Evolutionary conservation across 2,888 invertebrate genomes (phyloP), one percentile per base, ranked within the genome.

Genomic region (Parelbella ahira): DNA sequence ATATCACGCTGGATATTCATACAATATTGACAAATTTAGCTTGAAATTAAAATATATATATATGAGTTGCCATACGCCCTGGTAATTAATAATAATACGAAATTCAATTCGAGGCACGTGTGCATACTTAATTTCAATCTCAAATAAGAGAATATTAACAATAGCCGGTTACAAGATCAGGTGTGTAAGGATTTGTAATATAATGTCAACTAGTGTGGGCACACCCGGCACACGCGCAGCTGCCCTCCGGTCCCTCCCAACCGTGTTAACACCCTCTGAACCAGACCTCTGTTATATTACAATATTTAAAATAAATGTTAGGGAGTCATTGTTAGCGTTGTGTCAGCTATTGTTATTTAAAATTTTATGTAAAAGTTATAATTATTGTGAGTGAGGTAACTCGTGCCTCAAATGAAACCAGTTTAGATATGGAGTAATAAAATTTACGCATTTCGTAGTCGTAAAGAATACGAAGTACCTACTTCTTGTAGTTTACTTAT

Each of bases 201-300:
- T 62, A 78, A 79, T 82, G 80, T 82, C 81, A 77, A 77, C 71
- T 64, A 74, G 71, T 62, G n/a, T 55, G 61, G 52, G 66, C 63
- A 74, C 86, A 83, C 77, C 83, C 83, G 66, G 63, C 56, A 68
- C 78, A 61, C 65, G 69, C 70, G 81, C 84, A 81, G 84, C 84
- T 81, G 86, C 71, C 78, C 58, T 58, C 53, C 46, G 58, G n/a
- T n/a, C 59, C 60, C 60, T 58, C 58, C 72, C 65, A n/a, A n/a
- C n/a, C n/a, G n/a, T n/a, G n/a, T n/a, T n/a, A 70, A 68, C 65
- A 70, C 79, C 79, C 79, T 79, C 79, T 65, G 67, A 75, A 75
- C 64, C 71, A 55, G 63, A 72, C 72, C 73, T 77, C 42, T 66
- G 58, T 66, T 51, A 53, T 55, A 51, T 64, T 70, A 44, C 51